Evolutionary conservation across 2,797 vertebrate species (phyloP).

Genomic region (Gallinago stenura): DNA sequence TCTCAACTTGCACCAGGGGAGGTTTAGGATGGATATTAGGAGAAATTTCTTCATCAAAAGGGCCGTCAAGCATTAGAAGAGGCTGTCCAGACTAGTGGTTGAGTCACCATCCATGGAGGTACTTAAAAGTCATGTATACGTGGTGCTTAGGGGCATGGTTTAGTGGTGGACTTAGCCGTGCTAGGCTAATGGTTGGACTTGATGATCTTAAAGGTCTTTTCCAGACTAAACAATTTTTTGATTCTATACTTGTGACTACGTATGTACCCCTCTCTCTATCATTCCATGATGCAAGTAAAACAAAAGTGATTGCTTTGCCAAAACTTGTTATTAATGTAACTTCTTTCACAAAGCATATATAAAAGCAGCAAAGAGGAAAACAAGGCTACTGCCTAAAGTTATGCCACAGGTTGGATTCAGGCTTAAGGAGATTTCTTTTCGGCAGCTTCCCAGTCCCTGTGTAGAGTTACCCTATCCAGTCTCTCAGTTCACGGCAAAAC

Average conservation of each 20-base stretch:
- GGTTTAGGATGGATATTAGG: not conserved
- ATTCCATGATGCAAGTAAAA: accelerated
- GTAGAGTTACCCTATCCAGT: not conserved
- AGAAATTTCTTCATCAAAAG: not conserved
- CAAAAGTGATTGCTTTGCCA: not conserved
- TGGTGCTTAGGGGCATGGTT: not conserved
- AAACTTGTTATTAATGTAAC: not conserved
- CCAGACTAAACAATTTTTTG: not conserved
- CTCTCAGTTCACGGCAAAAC: not conserved
- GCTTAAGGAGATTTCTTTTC: not conserved
- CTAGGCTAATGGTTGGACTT: not conserved
- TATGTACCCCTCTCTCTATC: not conserved
- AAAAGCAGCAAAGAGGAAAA: not conserved
- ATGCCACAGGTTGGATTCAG: not conserved
- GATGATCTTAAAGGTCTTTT: not conserved
- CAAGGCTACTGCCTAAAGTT: not conserved
- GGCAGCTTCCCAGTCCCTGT: not conserved
- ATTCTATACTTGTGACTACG: not conserved
- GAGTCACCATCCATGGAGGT: not conserved
- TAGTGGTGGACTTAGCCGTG: not conserved
- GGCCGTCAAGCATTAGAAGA: not conserved
- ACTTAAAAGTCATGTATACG: not conserved
- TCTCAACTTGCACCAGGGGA: not conserved
- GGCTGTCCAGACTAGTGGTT: not conserved
- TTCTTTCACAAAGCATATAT: not conserved